Conservation (phyloP, 2,797 vertebrate genomes). For the Myotis daubentonii region DNA sequence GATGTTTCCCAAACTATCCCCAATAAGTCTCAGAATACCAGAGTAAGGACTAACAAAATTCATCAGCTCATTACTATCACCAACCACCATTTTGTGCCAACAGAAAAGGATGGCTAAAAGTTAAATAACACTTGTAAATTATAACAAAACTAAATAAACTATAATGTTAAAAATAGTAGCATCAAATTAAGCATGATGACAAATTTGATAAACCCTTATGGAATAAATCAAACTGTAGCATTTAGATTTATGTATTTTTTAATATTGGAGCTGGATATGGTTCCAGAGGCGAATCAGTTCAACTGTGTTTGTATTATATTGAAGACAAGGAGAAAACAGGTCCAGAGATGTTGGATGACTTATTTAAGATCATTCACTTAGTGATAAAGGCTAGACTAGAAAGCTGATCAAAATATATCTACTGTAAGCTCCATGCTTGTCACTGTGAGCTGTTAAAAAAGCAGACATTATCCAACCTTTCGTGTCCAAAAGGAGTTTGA, state of each 20-base stretch:
- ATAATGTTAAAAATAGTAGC: conserved; percentile 22
- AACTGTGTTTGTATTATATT: background rate
- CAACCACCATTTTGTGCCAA: background rate
- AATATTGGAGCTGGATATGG: background rate
- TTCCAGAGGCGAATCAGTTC: background rate
- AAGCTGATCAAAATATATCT: background rate
- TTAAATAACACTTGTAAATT: background rate
- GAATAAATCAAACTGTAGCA: background rate
- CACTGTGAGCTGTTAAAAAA: background rate
- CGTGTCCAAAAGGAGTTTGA: background rate
- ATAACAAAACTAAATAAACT: background rate
- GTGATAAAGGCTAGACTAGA: background rate
- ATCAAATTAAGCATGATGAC: background rate
- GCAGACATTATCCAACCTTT: background rate
- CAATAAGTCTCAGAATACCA: background rate
- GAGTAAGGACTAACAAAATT: background rate
- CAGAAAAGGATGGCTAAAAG: background rate
- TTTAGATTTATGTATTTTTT: background rate
- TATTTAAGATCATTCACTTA: background rate
- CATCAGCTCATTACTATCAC: background rate
- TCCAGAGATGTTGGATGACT: background rate
- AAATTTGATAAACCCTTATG: background rate
- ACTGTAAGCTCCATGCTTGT: background rate
- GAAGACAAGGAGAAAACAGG: background rate
- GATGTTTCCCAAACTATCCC: background rate